These are phyloP conservation scores for Phalacrocorax carbo DNA, from an alignment of 2,113 vertebrate species.

Conservation along the genomic window DNA sequence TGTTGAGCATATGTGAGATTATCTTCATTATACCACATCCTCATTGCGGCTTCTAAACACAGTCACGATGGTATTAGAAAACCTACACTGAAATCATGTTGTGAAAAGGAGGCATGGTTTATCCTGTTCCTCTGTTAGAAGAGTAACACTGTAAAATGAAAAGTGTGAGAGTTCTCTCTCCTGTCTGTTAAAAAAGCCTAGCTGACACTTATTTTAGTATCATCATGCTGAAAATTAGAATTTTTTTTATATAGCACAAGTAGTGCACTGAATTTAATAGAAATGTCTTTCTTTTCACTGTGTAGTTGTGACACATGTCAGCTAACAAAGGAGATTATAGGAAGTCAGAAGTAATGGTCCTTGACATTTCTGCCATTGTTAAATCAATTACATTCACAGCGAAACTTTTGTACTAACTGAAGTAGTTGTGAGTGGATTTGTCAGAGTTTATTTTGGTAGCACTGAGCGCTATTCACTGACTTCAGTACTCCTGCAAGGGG, in stretches of 20 bases:
- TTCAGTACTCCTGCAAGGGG: background rate
- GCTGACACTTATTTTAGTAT: background rate
- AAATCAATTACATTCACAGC: background rate
- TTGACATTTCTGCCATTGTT: conserved; percentile 15
- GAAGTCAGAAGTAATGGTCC: background rate
- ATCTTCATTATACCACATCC: background rate
- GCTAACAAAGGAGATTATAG: background rate
- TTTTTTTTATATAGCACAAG: background rate
- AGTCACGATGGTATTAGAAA: background rate
- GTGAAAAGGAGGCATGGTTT: background rate
- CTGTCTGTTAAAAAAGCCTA: background rate
- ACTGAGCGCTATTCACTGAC: background rate
- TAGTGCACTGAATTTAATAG: background rate
- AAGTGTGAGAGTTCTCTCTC: background rate
- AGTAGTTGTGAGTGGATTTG: background rate
- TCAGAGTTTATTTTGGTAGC: background rate
- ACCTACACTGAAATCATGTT: background rate
- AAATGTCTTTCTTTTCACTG: background rate
- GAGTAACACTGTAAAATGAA: background rate
- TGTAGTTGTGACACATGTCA: background rate
- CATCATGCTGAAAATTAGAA: background rate
- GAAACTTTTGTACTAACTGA: background rate
- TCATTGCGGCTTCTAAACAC: background rate
- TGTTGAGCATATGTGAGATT: background rate
- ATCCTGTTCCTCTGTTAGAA: background rate